phyloP scores from a whole-genome alignment of 2,113 vertebrate species.

The Lepus europaeus region DNA sequence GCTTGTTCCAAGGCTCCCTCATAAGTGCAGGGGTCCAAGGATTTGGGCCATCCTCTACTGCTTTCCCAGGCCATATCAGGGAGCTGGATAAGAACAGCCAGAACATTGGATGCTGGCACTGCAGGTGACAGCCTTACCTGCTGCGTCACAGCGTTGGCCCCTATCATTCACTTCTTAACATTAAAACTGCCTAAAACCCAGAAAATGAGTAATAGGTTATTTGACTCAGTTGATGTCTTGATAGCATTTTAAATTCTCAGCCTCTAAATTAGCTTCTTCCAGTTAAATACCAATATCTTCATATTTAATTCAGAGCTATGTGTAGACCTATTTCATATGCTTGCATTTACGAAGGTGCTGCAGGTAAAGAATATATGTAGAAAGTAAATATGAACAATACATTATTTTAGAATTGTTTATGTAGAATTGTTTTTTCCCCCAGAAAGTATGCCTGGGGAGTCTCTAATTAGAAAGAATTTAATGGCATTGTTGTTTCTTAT shows the following conservation, averaged over 20 bases:
- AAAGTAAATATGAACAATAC: neutral
- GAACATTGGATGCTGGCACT: too few relatives aligned
- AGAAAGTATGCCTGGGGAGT: neutral
- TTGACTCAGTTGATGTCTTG: neutral
- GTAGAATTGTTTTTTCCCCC: neutral
- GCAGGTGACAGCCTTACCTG: too few relatives aligned
- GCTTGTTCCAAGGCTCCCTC: too few relatives aligned
- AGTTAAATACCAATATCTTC: neutral
- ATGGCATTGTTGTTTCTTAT: neutral
- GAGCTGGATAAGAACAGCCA: too few relatives aligned
- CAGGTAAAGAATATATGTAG: neutral
- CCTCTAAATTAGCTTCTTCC: neutral
- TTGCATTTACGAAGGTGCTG: neutral
- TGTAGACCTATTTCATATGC: neutral
- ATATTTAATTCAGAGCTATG: neutral
- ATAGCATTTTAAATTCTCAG: neutral
- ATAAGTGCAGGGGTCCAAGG: too few relatives aligned
- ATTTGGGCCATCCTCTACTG: too few relatives aligned
- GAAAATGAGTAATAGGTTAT: neutral
- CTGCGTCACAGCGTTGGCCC: too few relatives aligned
- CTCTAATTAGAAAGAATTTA: constrained; percentile 14
- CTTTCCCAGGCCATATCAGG: too few relatives aligned
- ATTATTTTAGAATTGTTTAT: neutral
- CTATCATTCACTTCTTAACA: neutral
- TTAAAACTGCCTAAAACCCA: neutral